Conservation (phyloP, 2,888 invertebrate species). For the Dolomedes plantarius region DNA sequence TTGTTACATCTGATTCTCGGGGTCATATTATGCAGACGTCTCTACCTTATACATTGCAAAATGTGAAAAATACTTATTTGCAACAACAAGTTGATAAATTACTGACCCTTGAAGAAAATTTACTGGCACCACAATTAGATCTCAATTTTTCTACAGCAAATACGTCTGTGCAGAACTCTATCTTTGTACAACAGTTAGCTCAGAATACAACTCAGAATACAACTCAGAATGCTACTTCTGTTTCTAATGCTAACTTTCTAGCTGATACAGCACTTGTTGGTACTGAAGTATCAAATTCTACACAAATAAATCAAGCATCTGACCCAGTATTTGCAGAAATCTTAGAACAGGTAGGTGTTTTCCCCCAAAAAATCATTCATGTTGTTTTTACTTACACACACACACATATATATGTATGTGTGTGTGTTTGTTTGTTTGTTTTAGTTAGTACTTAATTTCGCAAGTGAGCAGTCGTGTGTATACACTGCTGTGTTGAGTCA, state of each 20-base stretch:
- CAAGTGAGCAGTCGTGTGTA: no score
- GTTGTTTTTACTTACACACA: no score
- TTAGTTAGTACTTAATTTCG: no score
- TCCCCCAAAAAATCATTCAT: no score
- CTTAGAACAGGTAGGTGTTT: slow-evolving; percentile 70
- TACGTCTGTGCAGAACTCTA: background rate
- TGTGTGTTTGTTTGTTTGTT: no score
- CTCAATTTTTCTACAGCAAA: slow-evolving; percentile 14
- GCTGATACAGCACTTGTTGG: slow-evolving; percentile 25
- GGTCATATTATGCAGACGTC: slow-evolving; percentile 60
- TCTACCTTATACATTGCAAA: slow-evolving; percentile 14
- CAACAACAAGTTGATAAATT: slow-evolving; percentile 47
- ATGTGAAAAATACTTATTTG: slow-evolving; percentile 40
- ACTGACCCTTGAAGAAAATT: slow-evolving; percentile 15
- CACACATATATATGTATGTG: no score
- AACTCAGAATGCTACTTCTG: background rate
- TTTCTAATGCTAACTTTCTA: slow-evolving; percentile 23
- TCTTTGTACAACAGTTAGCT: slow-evolving; percentile 7
- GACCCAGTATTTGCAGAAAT: slow-evolving; percentile 71
- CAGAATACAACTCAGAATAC: slow-evolving; percentile 4
- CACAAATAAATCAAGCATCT: slow-evolving; percentile 26
- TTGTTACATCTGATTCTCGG: slow-evolving; percentile 61
- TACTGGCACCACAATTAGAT: slow-evolving; percentile 25
- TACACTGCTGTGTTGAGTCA: no score
- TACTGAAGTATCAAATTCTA: slow-evolving; percentile 8